phyloP scores from a whole-genome alignment of 2,888 invertebrate genomes.

The Panopea generosa region DNA sequence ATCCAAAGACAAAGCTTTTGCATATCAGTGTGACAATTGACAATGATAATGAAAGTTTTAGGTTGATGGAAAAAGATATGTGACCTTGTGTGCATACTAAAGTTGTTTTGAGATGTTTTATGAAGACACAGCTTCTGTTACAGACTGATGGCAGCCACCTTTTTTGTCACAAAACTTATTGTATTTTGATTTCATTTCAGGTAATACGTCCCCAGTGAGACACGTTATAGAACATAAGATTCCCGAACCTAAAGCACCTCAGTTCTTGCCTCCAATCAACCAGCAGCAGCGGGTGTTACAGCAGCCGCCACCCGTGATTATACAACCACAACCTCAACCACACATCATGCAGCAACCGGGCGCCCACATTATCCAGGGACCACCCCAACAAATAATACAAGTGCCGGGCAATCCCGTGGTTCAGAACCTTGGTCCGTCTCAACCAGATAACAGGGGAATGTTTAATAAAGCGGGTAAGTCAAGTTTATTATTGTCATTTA shows the following conservation, averaged over 20 bases:
- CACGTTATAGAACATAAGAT: conserved; percentile 77
- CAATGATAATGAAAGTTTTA: too few species aligned
- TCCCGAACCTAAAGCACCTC: conserved; percentile 46
- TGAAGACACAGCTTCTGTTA: too few species aligned
- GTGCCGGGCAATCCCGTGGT: conserved; percentile 53
- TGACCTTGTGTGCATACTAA: too few species aligned
- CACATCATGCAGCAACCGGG: conserved; percentile 43
- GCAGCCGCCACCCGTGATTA: conserved; percentile 25
- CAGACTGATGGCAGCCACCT: too few species aligned
- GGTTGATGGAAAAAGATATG: too few species aligned
- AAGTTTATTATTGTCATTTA: too few species aligned
- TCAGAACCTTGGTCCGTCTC: conserved; percentile 55
- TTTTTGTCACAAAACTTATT: too few species aligned
- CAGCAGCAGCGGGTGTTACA: conserved; percentile 11
- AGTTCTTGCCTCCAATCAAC: conserved; percentile 62
- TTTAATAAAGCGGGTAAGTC: conserved; percentile 75
- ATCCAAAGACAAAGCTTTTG: too few species aligned
- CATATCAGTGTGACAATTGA: too few species aligned
- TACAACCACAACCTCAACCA: conserved; percentile 49
- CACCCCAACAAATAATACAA: conserved; percentile 63
- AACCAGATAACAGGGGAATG: conserved; percentile 56
- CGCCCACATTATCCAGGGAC: conserved; percentile 43
- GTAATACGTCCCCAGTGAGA: conserved; percentile 75
- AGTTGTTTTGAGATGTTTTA: too few species aligned
- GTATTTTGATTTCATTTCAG: too few species aligned